These are phyloP conservation scores for Nipponia nippon DNA, from an alignment of 2,113 vertebrate genomes.

Conservation along the genomic window DNA sequence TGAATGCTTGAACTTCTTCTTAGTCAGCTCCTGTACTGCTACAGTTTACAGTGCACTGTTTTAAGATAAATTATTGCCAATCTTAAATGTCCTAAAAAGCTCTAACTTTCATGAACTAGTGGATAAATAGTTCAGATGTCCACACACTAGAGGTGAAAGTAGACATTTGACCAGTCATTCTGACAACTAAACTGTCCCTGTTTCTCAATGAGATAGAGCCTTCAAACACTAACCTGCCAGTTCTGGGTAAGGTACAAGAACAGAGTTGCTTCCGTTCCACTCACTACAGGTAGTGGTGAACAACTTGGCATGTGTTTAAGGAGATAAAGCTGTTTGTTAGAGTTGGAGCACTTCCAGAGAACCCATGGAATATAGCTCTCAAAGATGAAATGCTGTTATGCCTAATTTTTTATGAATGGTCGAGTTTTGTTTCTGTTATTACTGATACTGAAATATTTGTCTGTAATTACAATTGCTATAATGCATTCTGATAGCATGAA, in stretches of 20 bases:
- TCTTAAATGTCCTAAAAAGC: background rate
- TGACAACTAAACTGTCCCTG: background rate
- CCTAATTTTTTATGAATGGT: background rate
- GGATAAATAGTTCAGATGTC: background rate
- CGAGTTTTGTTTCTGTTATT: background rate
- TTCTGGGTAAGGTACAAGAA: background rate
- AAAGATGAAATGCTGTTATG: background rate
- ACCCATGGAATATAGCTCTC: background rate
- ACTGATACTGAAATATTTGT: background rate
- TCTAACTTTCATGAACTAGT: background rate
- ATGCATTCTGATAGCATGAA: background rate
- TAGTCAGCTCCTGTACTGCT: background rate
- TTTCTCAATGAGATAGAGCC: background rate
- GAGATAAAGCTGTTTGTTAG: background rate
- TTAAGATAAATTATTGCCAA: background rate
- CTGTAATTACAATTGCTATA: background rate
- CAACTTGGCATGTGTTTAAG: background rate
- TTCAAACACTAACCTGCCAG: background rate
- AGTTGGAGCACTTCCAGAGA: background rate
- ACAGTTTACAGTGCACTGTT: background rate
- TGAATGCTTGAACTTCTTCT: background rate
- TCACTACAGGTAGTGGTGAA: background rate
- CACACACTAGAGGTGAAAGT: background rate
- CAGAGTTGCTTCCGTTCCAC: background rate
- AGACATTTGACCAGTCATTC: background rate